Evolutionary conservation across 2,888 invertebrate genomes (phyloP).

Genomic region (Malacosoma neustria): DNA sequence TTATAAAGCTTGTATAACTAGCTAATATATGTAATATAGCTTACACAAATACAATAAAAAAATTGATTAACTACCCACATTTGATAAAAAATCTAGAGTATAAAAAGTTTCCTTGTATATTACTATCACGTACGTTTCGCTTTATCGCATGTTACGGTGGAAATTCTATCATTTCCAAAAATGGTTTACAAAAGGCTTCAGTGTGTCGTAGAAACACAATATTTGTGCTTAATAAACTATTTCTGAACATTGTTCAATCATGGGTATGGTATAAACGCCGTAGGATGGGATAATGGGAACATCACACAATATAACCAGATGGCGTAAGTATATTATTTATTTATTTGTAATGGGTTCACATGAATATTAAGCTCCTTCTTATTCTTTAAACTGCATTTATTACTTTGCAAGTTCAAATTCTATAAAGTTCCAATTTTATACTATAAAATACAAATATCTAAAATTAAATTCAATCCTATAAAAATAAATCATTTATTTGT

Average conservation of each 20-base stretch:
- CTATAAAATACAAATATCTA: too few species aligned
- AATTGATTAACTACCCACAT: too few species aligned
- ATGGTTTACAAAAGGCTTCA: constrained; percentile 43
- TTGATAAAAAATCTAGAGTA: too few species aligned
- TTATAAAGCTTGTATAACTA: too few species aligned
- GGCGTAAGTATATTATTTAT: constrained; percentile 49
- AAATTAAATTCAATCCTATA: too few species aligned
- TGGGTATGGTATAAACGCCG: constrained; percentile 45
- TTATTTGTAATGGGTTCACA: constrained; percentile 59
- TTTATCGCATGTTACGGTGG: constrained; percentile 64
- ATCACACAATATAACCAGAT: constrained; percentile 35
- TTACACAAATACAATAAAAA: too few species aligned
- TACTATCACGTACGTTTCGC: constrained; percentile 32
- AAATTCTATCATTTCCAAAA: constrained; percentile 26
- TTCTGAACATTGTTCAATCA: constrained; percentile 21
- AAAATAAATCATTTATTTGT: too few species aligned
- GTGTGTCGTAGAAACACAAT: constrained; percentile 60
- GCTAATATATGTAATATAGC: too few species aligned
- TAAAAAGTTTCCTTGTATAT: too few species aligned
- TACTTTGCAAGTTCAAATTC: constrained; percentile 41
- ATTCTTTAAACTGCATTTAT: constrained; percentile 42
- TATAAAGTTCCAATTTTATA: too few species aligned
- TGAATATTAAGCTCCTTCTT: constrained; percentile 38
- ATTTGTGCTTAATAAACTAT: constrained; percentile 44
- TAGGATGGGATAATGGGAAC: constrained; percentile 40